Evolutionary conservation across 2,888 invertebrate species (phyloP).

Genomic region (Ptilodon capucinus): DNA sequence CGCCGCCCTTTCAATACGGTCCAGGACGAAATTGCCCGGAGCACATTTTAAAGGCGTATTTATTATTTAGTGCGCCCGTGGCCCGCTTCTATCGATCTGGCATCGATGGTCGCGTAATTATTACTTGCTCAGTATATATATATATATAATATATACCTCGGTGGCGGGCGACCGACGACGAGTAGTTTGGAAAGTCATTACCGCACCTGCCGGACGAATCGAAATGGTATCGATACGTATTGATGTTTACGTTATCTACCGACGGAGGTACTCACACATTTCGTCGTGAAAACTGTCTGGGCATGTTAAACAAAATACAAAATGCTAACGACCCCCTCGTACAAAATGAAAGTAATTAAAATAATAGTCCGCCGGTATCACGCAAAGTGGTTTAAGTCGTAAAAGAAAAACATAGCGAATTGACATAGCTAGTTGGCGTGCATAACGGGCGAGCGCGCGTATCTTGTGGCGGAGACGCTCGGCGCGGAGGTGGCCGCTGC

Average conservation of each 20-base stretch:
- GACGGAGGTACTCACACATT: slow-evolving; percentile 45
- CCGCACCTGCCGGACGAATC: slow-evolving; percentile 25
- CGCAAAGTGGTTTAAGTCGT: slow-evolving; percentile 64
- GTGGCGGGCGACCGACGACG: too few relatives aligned
- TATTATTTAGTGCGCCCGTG: slow-evolving; percentile 44
- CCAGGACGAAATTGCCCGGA: slow-evolving; percentile 44
- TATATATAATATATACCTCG: slow-evolving; percentile 30
- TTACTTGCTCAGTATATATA: slow-evolving; percentile 39
- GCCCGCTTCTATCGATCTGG: slow-evolving; percentile 51
- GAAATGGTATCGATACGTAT: slow-evolving; percentile 45
- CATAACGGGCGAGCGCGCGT: slow-evolving; percentile 21
- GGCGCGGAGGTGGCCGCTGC: slow-evolving; percentile 25
- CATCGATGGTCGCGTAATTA: slow-evolving; percentile 53
- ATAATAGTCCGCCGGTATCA: slow-evolving; percentile 71
- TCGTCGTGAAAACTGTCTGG: slow-evolving; percentile 53
- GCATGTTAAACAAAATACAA: slow-evolving; percentile 52
- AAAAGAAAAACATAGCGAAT: slow-evolving; percentile 48
- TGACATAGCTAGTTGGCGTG: slow-evolving; percentile 43
- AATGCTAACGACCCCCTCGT: slow-evolving; percentile 60
- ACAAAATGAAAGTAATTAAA: slow-evolving; percentile 77
- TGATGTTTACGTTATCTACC: slow-evolving; percentile 24
- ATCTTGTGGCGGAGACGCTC: slow-evolving; percentile 37
- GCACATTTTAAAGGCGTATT: slow-evolving; percentile 46
- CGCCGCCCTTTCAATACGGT: slow-evolving; percentile 38
- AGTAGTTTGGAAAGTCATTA: slow-evolving; percentile 64